These are phyloP conservation scores for Arrhopalites spinosus DNA, from an alignment of 2,888 invertebrate genomes.

Conservation along the genomic window DNA sequence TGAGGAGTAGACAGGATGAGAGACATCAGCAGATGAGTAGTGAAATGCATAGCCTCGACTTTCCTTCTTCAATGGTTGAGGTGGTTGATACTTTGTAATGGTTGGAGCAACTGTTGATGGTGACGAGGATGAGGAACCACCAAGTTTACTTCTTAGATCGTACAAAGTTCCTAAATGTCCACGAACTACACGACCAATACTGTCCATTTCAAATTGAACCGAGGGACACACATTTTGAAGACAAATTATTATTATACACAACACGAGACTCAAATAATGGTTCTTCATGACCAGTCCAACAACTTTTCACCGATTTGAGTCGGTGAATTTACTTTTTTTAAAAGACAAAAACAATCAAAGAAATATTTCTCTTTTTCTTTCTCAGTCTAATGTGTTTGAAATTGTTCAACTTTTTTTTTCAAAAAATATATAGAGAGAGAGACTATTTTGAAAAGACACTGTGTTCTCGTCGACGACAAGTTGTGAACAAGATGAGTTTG, in stretches of 20 bases:
- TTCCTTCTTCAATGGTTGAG: conserved; percentile 44
- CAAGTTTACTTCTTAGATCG: conserved; percentile 53
- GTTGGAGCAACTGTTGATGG: neutral
- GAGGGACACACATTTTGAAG: conserved; percentile 18
- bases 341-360: too few relatives aligned
- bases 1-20: conserved; percentile 43
- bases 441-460: too few relatives aligned
- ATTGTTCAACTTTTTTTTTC: too few relatives aligned
- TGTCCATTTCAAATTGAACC: conserved; percentile 47
- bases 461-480: too few relatives aligned
- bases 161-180: conserved; percentile 53
- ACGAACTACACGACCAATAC: conserved; percentile 50
- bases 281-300: conserved; percentile 9
- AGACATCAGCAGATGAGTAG: conserved; percentile 50
- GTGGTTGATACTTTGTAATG: neutral
- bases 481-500: too few relatives aligned
- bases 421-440: too few relatives aligned
- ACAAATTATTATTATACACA: neutral
- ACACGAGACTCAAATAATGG: conserved; percentile 17
- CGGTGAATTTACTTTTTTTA: neutral
- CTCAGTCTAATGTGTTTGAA: too few relatives aligned
- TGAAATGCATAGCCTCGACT: conserved; percentile 55
- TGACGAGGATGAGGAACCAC: conserved; percentile 24
- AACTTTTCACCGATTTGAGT: neutral
- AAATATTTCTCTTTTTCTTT: too few relatives aligned